Evolutionary conservation across 2,888 invertebrate species (phyloP).

Genomic region (Apocheima hispidaria): DNA sequence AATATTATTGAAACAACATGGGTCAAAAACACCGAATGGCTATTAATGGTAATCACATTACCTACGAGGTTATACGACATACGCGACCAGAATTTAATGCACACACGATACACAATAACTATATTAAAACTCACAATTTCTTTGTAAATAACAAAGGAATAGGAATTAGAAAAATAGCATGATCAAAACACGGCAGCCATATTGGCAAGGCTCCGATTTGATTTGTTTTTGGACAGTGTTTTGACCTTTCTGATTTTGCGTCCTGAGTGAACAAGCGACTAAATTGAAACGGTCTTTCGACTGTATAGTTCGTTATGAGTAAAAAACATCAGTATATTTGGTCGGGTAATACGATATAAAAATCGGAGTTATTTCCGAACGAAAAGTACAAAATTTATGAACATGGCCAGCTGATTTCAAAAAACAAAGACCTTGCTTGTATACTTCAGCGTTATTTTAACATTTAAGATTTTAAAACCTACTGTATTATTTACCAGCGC

Average conservation of each 20-base stretch:
- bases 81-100: conserved; percentile 30
- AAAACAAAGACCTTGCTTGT: conserved; percentile 2
- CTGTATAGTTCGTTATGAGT: conserved; percentile 50
- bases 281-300: conserved; percentile 60
- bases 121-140: conserved; percentile 36
- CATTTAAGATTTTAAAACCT: background rate
- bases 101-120: conserved; percentile 36
- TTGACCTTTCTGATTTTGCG: conserved; percentile 82
- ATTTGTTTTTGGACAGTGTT: conserved; percentile 84
- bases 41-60: conserved; percentile 36
- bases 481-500: too few relatives aligned
- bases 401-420: conserved; percentile 42
- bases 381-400: conserved; percentile 31
- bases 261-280: conserved; percentile 71
- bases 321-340: conserved; percentile 51
- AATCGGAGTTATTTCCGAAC: conserved; percentile 43
- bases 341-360: conserved; percentile 60
- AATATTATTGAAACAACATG: conserved; percentile 45
- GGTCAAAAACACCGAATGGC: conserved; percentile 32
- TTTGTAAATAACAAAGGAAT: conserved; percentile 41
- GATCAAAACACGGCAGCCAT: conserved; percentile 77
- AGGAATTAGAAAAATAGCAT: conserved; percentile 57
- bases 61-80: conserved; percentile 50
- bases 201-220: conserved; percentile 81
- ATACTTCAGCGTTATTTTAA: background rate